A percentile compares a stretch with the other conserved stretches of the same genome.
phyloP scores from a whole-genome alignment of 2,113 vertebrate species.

The Pelvicachromis taeniatus region DNA sequence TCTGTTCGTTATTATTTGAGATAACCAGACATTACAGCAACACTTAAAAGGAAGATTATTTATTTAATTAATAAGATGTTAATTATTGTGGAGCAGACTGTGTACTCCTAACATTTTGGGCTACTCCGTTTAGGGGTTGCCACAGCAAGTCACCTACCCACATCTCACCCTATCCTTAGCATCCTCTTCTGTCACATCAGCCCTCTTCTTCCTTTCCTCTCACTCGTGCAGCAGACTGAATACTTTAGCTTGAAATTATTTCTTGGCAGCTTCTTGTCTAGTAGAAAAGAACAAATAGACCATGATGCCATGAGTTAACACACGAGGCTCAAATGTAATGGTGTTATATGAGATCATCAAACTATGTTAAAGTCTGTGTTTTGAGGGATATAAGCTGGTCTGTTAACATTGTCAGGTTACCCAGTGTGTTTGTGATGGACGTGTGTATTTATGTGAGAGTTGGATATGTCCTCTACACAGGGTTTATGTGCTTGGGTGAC shows the following conservation, averaged over 20 bases:
- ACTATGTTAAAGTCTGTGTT: background rate
- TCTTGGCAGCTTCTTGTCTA: background rate
- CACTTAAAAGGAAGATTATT: fast-evolving
- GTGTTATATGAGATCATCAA: background rate
- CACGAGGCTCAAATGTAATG: background rate
- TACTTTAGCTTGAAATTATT: fast-evolving
- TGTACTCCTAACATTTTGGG: background rate
- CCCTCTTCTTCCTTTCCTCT: background rate
- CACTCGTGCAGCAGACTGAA: background rate
- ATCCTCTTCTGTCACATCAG: background rate
- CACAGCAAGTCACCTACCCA: background rate
- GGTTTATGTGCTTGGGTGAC: background rate
- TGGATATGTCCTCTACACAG: background rate
- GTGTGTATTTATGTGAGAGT: background rate
- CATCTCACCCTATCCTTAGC: background rate
- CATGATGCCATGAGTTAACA: background rate
- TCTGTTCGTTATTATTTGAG: background rate
- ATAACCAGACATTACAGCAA: fast-evolving
- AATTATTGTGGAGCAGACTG: background rate
- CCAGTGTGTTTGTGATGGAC: background rate
- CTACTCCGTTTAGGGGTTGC: background rate
- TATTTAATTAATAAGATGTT: background rate
- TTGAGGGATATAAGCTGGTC: background rate
- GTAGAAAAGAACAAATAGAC: background rate
- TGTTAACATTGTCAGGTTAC: background rate